Evolutionary conservation across 2,888 invertebrate genomes (phyloP), one percentile per base, ranked within the genome.

Genomic region (Cheilosia vernalis): DNA sequence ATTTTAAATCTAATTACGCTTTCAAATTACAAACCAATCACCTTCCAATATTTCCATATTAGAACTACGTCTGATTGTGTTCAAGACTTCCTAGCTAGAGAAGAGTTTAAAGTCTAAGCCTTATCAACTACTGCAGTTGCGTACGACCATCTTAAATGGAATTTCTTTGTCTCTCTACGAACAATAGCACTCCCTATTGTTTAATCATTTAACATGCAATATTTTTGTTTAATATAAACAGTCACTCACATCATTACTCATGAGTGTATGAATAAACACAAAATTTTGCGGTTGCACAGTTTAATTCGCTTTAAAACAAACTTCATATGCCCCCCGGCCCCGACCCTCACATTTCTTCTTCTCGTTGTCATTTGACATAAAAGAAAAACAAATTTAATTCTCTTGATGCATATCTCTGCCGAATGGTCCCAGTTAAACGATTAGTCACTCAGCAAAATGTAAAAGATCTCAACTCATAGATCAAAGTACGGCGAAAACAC

Each of bases 391-490:
- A 61, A 47, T 44, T 33, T 44, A 51, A 55, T 42, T 81, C 56
- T 24, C 44, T 33, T 70, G 69, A 81, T 76, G 63, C 76, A 64
- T 76, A 81, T 81, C 63, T 58, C 51, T 19, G 49, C 40, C 74
- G 66, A 74, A 74, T 66, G 64, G 74, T 37, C 64, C 6, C 33
- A 47, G 40, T 44, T 66, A 61, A 53, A 1, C 82, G 82, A 82
- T 82, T 82, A 77, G 82, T 82, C 81, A 82, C 53, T 70, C 76
- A 40, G 51, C 47, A 24, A 64, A 56, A 63, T 77, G 70, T 64
- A 76, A 77, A 72, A 70, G 37, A 77, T 72, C 70, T 77, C 66
- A 66, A 77, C 44, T 70, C 67, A 60, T 51, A 81, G 63, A 76
- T 82, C 82, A 77, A 70, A 70, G 74, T 69, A 49, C 69, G 56